A percentile compares a stretch with the other conserved stretches of the same genome.
phyloP scores from a whole-genome alignment of 1,140 invertebrate genomes.

The Caenorhabditis brenneri region DNA sequence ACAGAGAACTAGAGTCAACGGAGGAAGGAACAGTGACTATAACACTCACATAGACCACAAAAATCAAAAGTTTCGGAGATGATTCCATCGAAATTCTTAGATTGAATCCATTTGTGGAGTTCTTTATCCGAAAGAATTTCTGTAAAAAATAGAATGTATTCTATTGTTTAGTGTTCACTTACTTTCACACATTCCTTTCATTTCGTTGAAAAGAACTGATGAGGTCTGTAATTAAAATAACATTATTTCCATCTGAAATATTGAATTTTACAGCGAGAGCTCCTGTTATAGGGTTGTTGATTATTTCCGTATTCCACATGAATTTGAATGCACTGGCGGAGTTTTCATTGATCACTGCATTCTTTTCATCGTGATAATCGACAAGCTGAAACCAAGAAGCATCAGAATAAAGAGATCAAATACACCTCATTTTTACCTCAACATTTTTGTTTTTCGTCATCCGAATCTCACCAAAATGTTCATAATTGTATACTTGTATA shows the following conservation, averaged over 20 bases:
- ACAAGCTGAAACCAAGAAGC: not conserved
- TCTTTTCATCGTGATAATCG: conserved; percentile 1
- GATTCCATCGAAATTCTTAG: conserved; percentile 8
- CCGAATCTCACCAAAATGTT: conserved; percentile 4
- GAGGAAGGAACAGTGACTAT: not conserved
- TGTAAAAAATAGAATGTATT: not conserved
- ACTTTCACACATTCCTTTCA: conserved; percentile 16
- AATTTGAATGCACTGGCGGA: not conserved
- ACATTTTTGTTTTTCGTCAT: not conserved
- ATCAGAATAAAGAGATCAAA: not conserved
- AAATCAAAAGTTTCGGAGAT: conserved; percentile 22
- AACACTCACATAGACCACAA: conserved; percentile 9
- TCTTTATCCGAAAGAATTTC: conserved; percentile 11
- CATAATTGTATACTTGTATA: conserved; percentile 2
- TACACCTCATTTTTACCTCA: not conserved
- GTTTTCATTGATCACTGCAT: not conserved
- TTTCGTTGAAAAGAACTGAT: not conserved
- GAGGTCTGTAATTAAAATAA: not conserved
- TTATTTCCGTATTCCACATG: not conserved
- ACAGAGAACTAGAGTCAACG: not conserved
- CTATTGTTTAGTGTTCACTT: not conserved
- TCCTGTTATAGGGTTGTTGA: not conserved
- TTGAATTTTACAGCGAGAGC: not conserved
- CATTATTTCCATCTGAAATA: not conserved
- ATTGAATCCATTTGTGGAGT: not conserved